Base-by-base conservation (phyloP, 2,797 vertebrate species). In the Xiphophorus birchmanni region DNA sequence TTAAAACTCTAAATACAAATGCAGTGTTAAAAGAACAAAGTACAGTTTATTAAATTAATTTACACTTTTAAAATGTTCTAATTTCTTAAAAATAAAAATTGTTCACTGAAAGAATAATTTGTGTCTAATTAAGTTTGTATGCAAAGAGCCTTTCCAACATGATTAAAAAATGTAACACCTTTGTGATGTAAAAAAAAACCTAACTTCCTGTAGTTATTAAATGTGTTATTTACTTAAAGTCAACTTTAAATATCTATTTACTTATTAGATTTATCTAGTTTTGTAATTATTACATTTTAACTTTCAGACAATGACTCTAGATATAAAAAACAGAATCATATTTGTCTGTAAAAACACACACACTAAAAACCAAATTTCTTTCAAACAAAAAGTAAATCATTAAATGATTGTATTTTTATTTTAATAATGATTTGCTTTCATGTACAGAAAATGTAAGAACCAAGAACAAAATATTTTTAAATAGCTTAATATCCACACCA, bases 1-100 rank as follows among this genome's bases (percentile, higher is more conserved):
- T 77, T 18, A 7, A n/a, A 81, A 80, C 1, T 67, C 2, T 15
- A 7, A 37, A 72, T 29, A 63, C 58, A 81, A 69, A 88, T 76
- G 6, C 15, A 48, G 7, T 44, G 65, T 56, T 72, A 11, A 73
- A 21, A 52, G 5, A 29, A 60, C 37, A 73, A 56, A 76, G 77
- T 15, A 75, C 4, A 2, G 0, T 76, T 17, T 77, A 67, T 74
- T 85, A 9, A 47, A 67, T 74, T 82, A 9, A 45, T 72, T 45
- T 72, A 18, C 42, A 5, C 26, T 29, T 72, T n/a, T 13, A 44
- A n/a, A 44, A 21, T 71, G 5, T n/a, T 73, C 4, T 47, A 71
- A n/a, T 71, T 17, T 73, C 42, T 45, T 47, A 45, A 0, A 76
- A 50, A 63, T 47, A 71, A 37, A 63, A 32, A 12, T 35, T 77